Base-by-base conservation (phyloP, 2,888 invertebrate genomes). In the Hoplodrina ambigua region DNA sequence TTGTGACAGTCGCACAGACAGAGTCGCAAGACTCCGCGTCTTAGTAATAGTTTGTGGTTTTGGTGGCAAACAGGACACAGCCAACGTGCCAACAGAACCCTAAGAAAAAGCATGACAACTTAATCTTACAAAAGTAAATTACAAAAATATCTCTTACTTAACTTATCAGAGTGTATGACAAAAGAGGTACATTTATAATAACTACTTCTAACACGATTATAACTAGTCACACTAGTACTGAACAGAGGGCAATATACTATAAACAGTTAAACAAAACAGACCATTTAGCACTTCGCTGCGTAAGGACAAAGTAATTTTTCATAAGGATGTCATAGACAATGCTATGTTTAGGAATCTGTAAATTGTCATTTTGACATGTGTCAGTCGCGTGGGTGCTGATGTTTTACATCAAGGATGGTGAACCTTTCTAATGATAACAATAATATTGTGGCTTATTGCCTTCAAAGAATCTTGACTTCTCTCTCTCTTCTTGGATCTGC, bases 181-280 rank as follows among this genome's bases (percentile, higher is more conserved):
- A 53, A 80, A 80, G 53, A 63, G 63, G 55, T 54, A 77, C 75
- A 68, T 59, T 55, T 53, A 56, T 33, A 20, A 50, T 46, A 52
- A 46, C 56, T 50, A 30, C 19, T 53, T 17, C n/a, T 60, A 56
- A 63, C n/a, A 52, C 1, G 8, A 56, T 37, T 57, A 30, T 46
- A 57, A 44, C 25, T 69, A 52, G 56, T 17, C 58, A 41, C 49
- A 41, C 30, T 57, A 50, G 41, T 58, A 61, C 37, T 30, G 30
- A 50, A 49, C 41, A 44, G 20, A 57, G 44, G 82, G 55, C 69
- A 73, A 67, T 73, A 66, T 57, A 56, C 73, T 64, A 56, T 58
- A 62, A 13, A 55, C 54, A 64, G 53, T 50, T 68, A 66, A 62
- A 68, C 41, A 81, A 63, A 78, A 79, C 65, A 63, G 46, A 49